Evolutionary conservation across 2,797 vertebrate genomes (phyloP).

Genomic region (Pipistrellus pipistrellus): DNA sequence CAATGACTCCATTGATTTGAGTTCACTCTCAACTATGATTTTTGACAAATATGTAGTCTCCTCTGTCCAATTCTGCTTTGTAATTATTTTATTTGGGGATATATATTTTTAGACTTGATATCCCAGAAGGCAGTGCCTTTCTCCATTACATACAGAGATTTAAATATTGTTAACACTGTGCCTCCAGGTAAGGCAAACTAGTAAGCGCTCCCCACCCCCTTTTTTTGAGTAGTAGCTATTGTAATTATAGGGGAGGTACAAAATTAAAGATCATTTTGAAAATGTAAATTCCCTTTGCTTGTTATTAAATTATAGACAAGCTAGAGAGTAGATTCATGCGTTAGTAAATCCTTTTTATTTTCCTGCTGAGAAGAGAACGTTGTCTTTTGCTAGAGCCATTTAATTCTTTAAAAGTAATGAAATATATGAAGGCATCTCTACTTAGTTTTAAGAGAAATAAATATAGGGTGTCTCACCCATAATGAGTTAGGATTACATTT

Average conservation of each 20-base stretch:
- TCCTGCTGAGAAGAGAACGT: constrained; percentile 52
- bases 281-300: constrained; percentile 61
- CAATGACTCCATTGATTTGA: neutral
- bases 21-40: constrained; percentile 42
- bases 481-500: constrained; percentile 65
- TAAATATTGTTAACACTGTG: constrained; percentile 52
- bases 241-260: constrained; percentile 56
- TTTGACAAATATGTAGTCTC: constrained; percentile 18
- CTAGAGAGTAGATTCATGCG: constrained; percentile 32
- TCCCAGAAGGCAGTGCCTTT: constrained; percentile 37
- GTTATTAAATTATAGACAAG: constrained; percentile 55
- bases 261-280: constrained; percentile 63
- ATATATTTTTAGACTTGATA: constrained; percentile 60
- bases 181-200: constrained; percentile 44
- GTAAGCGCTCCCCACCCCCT: neutral
- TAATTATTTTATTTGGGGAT: constrained; percentile 56
- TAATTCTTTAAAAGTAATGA: constrained; percentile 69
- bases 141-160: constrained; percentile 1
- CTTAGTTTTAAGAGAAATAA: constrained; percentile 69
- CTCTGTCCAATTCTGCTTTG: constrained; percentile 47
- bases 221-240: constrained; percentile 51
- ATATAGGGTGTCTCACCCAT: constrained; percentile 48
- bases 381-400: constrained; percentile 61
- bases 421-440: constrained; percentile 62
- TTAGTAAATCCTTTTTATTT: constrained; percentile 60